These are phyloP conservation scores for Beroe forskalii DNA, from an alignment of 37 sponge, comb jelly and placozoan genomes.

Conservation along the genomic window DNA sequence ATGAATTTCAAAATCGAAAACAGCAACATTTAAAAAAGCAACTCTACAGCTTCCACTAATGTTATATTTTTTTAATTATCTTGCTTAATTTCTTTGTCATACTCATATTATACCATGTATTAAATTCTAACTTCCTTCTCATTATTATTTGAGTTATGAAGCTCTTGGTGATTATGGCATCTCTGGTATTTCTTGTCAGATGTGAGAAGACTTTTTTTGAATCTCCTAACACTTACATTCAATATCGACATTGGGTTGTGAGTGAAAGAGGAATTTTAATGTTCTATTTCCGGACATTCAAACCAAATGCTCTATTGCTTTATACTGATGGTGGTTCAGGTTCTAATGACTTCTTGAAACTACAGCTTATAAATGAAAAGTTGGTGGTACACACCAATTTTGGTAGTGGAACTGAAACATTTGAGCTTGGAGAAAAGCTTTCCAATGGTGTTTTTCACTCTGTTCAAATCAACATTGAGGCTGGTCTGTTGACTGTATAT, in stretches of 20 bases:
- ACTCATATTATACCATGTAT: too few relatives aligned
- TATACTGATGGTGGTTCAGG: constrained; percentile 21
- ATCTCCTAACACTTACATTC: neutral
- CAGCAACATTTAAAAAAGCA: too few relatives aligned
- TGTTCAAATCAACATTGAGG: neutral
- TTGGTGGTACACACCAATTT: constrained; percentile 11
- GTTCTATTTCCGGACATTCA: neutral
- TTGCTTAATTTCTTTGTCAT: too few relatives aligned
- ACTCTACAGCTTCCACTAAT: too few relatives aligned
- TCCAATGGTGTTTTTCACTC: constrained; percentile 11
- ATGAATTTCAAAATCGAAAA: too few relatives aligned
- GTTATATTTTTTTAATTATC: too few relatives aligned
- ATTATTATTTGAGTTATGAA: too few relatives aligned
- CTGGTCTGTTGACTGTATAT: neutral
- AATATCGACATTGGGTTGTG: constrained; percentile 1
- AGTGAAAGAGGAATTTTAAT: neutral
- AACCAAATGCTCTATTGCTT: neutral
- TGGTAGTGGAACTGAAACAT: constrained; percentile 40
- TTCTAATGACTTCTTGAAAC: constrained; percentile 18
- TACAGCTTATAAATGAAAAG: neutral
- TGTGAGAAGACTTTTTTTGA: constrained; percentile 13
- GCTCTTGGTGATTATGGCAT: too few relatives aligned
- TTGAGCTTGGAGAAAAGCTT: neutral
- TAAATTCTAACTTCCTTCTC: too few relatives aligned
- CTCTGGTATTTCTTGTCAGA: too few relatives aligned